Evolutionary conservation across 2,113 vertebrate genomes (phyloP).

Genomic region (Potamarius usumacintae): DNA sequence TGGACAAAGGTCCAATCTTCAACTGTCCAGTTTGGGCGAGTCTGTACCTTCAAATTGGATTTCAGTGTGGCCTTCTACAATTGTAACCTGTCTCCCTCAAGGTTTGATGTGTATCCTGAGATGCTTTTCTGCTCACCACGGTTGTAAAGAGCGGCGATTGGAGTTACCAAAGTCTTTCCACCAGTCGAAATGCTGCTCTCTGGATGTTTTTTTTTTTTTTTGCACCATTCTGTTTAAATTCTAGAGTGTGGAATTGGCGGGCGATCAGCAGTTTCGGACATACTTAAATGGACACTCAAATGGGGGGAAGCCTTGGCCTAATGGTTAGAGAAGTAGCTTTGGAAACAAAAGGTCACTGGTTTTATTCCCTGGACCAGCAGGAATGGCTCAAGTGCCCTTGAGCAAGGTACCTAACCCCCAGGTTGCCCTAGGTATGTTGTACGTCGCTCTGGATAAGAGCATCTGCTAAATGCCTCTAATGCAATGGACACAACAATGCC

Average conservation of each 20-base stretch:
- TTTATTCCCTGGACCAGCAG: too few relatives aligned
- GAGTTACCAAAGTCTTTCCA: too few relatives aligned
- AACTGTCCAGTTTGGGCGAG: not conserved
- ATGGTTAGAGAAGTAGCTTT: too few relatives aligned
- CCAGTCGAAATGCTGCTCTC: not conserved
- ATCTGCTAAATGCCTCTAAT: too few relatives aligned
- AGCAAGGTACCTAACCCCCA: too few relatives aligned
- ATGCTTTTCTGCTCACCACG: too few relatives aligned
- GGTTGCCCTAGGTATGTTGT: too few relatives aligned
- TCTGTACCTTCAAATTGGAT: not conserved
- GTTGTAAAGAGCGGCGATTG: not conserved
- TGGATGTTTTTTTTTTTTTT: slow-evolving; percentile 1
- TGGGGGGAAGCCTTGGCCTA: too few relatives aligned
- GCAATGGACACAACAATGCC: not conserved
- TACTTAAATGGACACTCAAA: not conserved
- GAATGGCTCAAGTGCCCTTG: too few relatives aligned
- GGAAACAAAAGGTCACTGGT: too few relatives aligned
- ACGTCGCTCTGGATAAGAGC: too few relatives aligned
- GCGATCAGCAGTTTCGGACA: not conserved
- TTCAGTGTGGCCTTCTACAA: not conserved
- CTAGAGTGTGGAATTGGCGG: not conserved
- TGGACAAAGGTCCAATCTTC: not conserved
- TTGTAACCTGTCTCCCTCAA: not conserved
- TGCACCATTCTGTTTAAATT: not conserved
- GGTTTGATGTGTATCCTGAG: not conserved